phyloP scores from a whole-genome alignment of 2,797 vertebrate genomes.

The Pelochelys cantorii region DNA sequence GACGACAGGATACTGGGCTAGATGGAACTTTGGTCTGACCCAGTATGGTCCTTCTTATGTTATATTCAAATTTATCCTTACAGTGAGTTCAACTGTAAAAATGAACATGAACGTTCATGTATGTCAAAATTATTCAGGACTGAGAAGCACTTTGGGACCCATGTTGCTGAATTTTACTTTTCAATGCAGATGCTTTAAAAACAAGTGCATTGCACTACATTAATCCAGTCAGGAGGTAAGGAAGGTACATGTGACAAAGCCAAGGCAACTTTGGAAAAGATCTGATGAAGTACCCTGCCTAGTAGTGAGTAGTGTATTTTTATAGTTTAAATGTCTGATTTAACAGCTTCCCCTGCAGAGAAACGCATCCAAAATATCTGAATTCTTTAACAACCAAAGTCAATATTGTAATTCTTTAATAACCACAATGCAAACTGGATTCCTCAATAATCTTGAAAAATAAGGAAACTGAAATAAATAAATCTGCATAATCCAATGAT shows the following conservation, averaged over 20 bases:
- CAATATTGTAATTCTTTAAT: conserved; percentile 37
- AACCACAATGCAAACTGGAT: conserved; percentile 51
- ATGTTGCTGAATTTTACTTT: neutral
- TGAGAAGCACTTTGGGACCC: neutral
- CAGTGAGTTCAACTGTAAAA: neutral
- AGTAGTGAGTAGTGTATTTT: neutral
- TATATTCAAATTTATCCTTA: neutral
- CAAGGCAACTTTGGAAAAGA: neutral
- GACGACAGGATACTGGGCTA: too few relatives aligned
- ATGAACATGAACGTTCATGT: neutral
- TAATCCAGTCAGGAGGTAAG: neutral
- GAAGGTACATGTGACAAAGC: neutral
- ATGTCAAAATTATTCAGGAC: neutral
- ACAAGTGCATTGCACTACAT: neutral
- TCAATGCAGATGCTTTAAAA: neutral
- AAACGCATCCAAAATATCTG: neutral
- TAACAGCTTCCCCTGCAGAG: neutral
- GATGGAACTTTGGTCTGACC: too few relatives aligned
- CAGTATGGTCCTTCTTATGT: too few relatives aligned
- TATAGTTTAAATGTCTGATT: neutral
- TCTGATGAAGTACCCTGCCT: neutral
- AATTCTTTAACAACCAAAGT: too few relatives aligned
- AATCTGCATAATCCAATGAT: neutral
- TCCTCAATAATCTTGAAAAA: neutral
- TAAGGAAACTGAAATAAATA: conserved; percentile 16